Evolutionary conservation across 2,113 vertebrate species (phyloP), one percentile per base, ranked within the genome.

Genomic region (Alosa alosa): DNA sequence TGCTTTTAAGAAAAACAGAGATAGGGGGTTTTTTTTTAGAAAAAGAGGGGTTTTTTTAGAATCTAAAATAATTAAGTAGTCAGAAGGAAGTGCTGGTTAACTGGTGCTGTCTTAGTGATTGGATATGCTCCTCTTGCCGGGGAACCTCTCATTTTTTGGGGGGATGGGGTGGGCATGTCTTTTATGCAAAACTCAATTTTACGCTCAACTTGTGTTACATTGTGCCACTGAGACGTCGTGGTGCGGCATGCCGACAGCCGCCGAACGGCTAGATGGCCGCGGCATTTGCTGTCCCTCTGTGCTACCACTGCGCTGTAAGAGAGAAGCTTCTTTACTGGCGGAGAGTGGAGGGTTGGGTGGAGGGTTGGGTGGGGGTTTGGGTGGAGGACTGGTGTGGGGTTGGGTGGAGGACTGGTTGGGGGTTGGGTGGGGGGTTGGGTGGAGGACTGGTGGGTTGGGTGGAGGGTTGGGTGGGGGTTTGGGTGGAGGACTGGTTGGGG

Each of bases 91-190:
- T 57, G 82, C 44, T 81, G 88, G 88, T 90, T 90, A 93, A 91
- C 88, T 57, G 64, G 86, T 90, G 90, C 82, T 90, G 89, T 91
- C 89, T 90, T 90, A 89, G 88, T 92, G 91, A 91, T 90, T 89
- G 87, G 81, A 84, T 91, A 86, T 82, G 85, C 88, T 91, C 89
- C 92, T 92, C 83, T 86, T 85, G 90, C 87, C 46, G 47, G 78
- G 83, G 75, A 83, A 84, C 72, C 82, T 86, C 91, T 86, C 88
- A 2, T 44, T 44, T 44, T 52, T 52, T 52, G 10, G n/a, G 60
- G 13, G 20, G 22, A 2, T 4, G n/a, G 64, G 25, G 64, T 57
- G 15, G 88, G 86, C 15, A 5, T 45, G 46, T 75, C 60, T 88
- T 87, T 88, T 89, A 85, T 91, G 88, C 87, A 90, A 87, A 87